Percentiles rank a stretch among this genome's conserved stretches.
Conservation (phyloP, 2,113 vertebrate species). For the Menura novaehollandiae region DNA sequence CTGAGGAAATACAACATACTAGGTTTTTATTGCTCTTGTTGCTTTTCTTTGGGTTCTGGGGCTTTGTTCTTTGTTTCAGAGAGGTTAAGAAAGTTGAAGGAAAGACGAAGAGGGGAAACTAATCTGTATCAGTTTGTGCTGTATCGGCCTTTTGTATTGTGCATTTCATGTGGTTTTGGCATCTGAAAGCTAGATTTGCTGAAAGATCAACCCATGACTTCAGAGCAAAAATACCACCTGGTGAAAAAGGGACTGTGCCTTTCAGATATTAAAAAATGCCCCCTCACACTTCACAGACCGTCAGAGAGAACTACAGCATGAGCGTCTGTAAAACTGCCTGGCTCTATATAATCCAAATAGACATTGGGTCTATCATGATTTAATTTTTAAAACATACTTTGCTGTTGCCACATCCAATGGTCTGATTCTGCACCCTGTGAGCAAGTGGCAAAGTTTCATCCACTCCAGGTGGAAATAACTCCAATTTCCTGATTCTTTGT, state of each 20-base stretch:
- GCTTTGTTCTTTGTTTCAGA: neutral
- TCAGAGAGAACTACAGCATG: neutral
- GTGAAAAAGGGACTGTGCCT: neutral
- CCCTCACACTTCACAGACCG: neutral
- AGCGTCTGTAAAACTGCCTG: neutral
- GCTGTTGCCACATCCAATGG: neutral
- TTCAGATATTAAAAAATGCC: neutral
- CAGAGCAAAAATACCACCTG: neutral
- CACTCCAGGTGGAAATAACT: neutral
- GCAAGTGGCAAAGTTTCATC: neutral
- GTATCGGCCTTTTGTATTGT: neutral
- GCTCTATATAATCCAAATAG: neutral
- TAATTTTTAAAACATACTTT: neutral
- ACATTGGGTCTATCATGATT: neutral
- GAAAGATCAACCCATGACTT: neutral
- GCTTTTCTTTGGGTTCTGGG: neutral
- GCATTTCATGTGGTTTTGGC: neutral
- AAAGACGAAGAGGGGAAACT: neutral
- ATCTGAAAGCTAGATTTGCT: neutral
- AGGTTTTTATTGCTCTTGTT: neutral
- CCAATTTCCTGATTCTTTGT: neutral
- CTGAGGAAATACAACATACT: neutral
- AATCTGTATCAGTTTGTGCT: neutral
- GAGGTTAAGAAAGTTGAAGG: neutral
- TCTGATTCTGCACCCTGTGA: neutral